A percentile compares a stretch with the other conserved stretches of the same genome.
These are phyloP conservation scores for Malacoraja senta DNA, from an alignment of 2,797 vertebrate species.

Conservation along the genomic window DNA sequence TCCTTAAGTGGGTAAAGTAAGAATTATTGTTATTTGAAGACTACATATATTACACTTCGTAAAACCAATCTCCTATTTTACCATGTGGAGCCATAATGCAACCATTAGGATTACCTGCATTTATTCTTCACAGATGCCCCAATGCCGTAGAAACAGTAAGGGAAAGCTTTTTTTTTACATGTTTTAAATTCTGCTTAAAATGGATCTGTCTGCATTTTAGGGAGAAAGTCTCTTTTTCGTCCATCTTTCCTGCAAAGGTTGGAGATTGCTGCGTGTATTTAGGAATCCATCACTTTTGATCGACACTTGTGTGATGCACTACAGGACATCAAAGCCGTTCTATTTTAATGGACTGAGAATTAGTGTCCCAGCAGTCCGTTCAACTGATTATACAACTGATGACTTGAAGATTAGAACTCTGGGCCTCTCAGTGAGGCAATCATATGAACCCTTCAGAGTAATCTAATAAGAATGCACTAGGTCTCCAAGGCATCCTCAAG, in stretches of 20 bases:
- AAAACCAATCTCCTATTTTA: neutral
- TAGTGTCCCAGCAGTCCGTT: conserved; percentile 27
- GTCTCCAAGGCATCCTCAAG: conserved; percentile 9
- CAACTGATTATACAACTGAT: conserved; percentile 16
- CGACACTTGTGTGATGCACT: conserved; percentile 29
- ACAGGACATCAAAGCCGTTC: neutral
- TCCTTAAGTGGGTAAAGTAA: no score
- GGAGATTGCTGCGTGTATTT: neutral
- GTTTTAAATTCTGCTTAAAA: neutral
- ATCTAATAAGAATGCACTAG: conserved; percentile 10
- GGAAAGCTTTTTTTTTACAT: neutral
- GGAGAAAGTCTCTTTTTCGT: neutral
- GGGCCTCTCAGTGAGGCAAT: conserved; percentile 6
- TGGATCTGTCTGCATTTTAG: neutral
- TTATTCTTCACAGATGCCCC: neutral
- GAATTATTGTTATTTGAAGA: no score
- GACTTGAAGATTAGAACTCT: conserved; percentile 32
- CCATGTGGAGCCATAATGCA: neutral
- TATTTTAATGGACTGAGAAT: conserved; percentile 37
- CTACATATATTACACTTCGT: no score
- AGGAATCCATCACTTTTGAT: conserved; percentile 25
- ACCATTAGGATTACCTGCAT: neutral
- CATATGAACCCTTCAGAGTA: conserved; percentile 10
- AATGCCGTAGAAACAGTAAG: neutral
- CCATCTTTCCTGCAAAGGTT: neutral